A percentile compares a stretch with the other conserved stretches of the same genome.
phyloP scores from a whole-genome alignment of 2,113 vertebrate genomes.

The Taurulus bubalis region DNA sequence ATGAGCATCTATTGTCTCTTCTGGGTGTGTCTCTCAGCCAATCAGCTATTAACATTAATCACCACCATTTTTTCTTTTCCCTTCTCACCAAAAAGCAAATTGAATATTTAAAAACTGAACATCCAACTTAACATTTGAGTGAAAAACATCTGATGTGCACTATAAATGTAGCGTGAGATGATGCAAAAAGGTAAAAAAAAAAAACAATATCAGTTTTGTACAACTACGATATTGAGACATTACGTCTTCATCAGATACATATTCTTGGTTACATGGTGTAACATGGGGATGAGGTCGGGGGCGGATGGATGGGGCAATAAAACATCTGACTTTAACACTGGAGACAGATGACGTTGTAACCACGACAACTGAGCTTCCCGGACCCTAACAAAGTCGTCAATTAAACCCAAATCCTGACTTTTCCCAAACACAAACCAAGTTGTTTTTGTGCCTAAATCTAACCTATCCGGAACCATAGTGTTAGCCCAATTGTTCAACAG shows the following conservation, averaged over 20 bases:
- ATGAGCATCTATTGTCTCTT: background rate
- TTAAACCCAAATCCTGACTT: background rate
- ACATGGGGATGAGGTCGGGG: background rate
- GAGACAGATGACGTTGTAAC: background rate
- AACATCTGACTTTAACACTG: background rate
- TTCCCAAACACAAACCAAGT: background rate
- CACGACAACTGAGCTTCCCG: background rate
- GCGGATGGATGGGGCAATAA: background rate
- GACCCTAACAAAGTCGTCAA: background rate
- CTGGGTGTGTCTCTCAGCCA: background rate
- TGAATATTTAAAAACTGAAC: conserved; percentile 27
- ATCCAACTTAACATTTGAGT: background rate
- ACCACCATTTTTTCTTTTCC: conserved; percentile 30
- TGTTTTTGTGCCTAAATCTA: background rate
- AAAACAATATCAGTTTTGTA: background rate
- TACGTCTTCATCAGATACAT: background rate
- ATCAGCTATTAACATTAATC: background rate
- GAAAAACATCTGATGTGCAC: conserved; percentile 2
- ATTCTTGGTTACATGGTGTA: background rate
- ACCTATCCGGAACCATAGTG: background rate
- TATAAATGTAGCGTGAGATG: conserved; percentile 16
- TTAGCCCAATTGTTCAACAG: background rate
- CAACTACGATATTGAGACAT: too few relatives aligned
- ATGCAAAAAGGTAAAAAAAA: background rate
- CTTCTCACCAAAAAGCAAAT: conserved; percentile 28